A percentile compares a stretch with the other conserved stretches of the same genome.
Evolutionary conservation across 2,888 invertebrate species (phyloP).

Genomic region (Synanthedon myopaeformis): DNA sequence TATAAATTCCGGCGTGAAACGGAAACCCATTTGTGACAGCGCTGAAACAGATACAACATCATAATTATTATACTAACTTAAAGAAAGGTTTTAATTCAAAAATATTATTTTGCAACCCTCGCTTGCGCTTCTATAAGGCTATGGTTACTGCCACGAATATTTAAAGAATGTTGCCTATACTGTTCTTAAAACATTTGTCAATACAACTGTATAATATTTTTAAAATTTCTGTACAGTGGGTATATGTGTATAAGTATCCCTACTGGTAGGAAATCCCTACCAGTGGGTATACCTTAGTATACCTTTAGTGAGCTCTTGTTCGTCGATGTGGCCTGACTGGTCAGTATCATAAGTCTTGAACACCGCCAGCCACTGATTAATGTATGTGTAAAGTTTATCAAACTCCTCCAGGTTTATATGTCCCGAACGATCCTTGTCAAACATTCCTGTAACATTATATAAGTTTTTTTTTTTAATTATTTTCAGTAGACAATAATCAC

Average conservation of each 20-base stretch:
- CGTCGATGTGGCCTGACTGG: slow-evolving; percentile 86
- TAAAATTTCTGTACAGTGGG: too few relatives aligned
- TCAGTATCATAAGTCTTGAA: slow-evolving; percentile 90
- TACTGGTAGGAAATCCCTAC: too few relatives aligned
- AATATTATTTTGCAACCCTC: too few relatives aligned
- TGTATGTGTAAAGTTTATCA: slow-evolving; percentile 86
- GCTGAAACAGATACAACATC: slow-evolving; percentile 62
- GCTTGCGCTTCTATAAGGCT: too few relatives aligned
- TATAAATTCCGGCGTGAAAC: slow-evolving; percentile 83
- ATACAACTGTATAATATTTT: too few relatives aligned
- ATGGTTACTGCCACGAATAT: too few relatives aligned
- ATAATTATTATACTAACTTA: too few relatives aligned
- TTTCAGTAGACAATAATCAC: too few relatives aligned
- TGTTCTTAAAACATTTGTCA: too few relatives aligned
- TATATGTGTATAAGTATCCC: too few relatives aligned
- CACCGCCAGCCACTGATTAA: slow-evolving; percentile 89
- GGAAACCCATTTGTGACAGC: slow-evolving; percentile 89
- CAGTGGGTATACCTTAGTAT: slow-evolving; percentile 6
- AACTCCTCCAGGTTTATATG: slow-evolving; percentile 87
- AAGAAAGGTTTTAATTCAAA: too few relatives aligned
- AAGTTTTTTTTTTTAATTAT: too few relatives aligned
- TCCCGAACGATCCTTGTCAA: slow-evolving; percentile 87
- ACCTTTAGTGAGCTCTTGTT: slow-evolving; percentile 82
- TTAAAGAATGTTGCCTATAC: not conserved
- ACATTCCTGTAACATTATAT: slow-evolving; percentile 76